Conservation (phyloP, 2,113 vertebrate genomes). For the Suricata suricatta region DNA sequence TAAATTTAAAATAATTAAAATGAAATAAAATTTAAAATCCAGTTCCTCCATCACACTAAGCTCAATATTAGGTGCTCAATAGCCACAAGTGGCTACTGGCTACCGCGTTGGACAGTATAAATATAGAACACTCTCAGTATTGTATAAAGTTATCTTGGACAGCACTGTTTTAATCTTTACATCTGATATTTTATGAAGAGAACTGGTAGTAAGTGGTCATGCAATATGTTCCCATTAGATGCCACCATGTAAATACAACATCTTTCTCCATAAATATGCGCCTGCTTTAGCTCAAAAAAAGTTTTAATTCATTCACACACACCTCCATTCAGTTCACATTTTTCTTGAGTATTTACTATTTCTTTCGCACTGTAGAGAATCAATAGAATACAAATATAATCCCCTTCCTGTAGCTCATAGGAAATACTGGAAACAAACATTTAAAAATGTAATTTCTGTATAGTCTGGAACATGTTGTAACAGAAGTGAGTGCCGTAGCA, state of each 20-base stretch:
- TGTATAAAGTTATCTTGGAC: background rate
- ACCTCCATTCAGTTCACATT: background rate
- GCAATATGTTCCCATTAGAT: background rate
- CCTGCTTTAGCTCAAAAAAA: background rate
- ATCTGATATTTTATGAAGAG: background rate
- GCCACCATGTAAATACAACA: background rate
- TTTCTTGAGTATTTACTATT: constrained; percentile 50
- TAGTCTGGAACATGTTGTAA: background rate
- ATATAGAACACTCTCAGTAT: background rate
- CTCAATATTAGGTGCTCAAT: background rate
- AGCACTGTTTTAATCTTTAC: background rate
- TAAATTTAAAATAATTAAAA: constrained; percentile 6
- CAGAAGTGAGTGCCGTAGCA: background rate
- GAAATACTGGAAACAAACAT: background rate
- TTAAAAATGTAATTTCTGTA: background rate
- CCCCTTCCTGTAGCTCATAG: background rate
- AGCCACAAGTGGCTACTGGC: background rate
- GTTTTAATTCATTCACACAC: background rate
- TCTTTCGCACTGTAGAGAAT: background rate
- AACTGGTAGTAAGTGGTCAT: background rate
- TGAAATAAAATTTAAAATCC: background rate
- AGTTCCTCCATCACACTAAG: background rate
- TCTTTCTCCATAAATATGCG: background rate
- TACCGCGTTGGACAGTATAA: no score
- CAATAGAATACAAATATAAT: background rate